A percentile compares a stretch with the other conserved stretches of the same genome.
phyloP scores from a whole-genome alignment of 2,113 vertebrate species.

The Laticauda laticaudata region DNA sequence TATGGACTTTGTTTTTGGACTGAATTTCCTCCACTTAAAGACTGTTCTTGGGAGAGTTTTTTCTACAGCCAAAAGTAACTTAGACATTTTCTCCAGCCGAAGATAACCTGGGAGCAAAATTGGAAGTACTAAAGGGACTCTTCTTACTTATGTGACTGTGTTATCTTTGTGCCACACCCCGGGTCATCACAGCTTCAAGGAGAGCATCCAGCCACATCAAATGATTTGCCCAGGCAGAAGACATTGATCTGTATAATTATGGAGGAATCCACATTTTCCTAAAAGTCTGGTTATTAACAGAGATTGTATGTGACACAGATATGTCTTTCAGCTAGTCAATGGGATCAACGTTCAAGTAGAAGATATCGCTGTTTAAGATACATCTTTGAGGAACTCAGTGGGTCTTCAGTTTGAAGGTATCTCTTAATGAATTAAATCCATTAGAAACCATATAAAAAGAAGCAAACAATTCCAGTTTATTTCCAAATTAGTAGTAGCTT shows the following conservation, averaged over 20 bases:
- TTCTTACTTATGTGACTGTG: too few species aligned
- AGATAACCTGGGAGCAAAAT: too few species aligned
- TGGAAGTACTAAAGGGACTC: too few species aligned
- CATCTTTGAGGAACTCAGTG: background rate
- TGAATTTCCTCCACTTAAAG: too few species aligned
- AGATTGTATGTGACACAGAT: background rate
- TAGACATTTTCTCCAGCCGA: too few species aligned
- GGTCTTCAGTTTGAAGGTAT: background rate
- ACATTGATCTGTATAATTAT: background rate
- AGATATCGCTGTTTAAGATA: background rate
- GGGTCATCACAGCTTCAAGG: background rate
- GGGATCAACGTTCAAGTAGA: background rate
- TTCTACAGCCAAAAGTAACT: too few species aligned
- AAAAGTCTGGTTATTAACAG: background rate
- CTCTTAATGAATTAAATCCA: background rate
- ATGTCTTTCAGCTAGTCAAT: background rate
- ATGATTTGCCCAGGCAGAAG: background rate
- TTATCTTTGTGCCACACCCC: too few species aligned
- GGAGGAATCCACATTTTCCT: background rate
- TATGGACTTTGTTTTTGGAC: too few species aligned
- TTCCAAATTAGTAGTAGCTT: background rate
- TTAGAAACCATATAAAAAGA: background rate
- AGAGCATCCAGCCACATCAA: background rate
- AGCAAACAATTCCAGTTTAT: background rate
- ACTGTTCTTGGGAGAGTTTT: too few species aligned